phyloP scores from a whole-genome alignment of 2,113 vertebrate genomes.

The Anolis sagrei region DNA sequence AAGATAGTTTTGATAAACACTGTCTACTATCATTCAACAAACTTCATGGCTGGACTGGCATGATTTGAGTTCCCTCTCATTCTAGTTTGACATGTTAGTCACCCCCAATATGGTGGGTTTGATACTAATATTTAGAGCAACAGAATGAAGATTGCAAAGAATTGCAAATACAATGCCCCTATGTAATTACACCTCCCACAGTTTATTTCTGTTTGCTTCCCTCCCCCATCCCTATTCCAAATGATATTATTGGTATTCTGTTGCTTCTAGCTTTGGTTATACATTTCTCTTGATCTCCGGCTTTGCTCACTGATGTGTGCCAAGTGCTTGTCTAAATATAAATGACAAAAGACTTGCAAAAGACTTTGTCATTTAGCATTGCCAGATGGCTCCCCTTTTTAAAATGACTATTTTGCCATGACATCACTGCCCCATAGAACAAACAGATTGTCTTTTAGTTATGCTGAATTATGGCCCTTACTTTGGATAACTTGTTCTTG shows the following conservation, averaged over 20 bases:
- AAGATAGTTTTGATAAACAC: background rate
- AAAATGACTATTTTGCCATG: background rate
- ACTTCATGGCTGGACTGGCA: background rate
- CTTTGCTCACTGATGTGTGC: slow-evolving; percentile 24
- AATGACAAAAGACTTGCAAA: background rate
- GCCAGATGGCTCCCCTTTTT: slow-evolving; percentile 21
- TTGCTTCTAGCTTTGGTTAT: background rate
- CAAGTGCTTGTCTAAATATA: slow-evolving; percentile 22
- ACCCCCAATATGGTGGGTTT: too few species aligned
- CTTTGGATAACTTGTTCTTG: background rate
- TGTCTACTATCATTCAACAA: background rate
- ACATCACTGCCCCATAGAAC: background rate
- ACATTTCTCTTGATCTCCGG: slow-evolving; percentile 1
- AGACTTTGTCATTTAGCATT: background rate
- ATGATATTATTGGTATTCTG: slow-evolving; percentile 3
- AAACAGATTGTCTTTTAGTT: background rate
- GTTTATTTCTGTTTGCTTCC: background rate
- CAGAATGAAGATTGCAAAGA: background rate
- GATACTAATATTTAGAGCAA: background rate
- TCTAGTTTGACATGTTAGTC: background rate
- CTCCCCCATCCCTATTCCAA: background rate
- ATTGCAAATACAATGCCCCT: background rate
- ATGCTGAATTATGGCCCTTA: background rate
- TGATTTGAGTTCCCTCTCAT: background rate
- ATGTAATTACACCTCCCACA: background rate